Percentiles rank a stretch among this genome's conserved stretches.
phyloP scores from a whole-genome alignment of 30 jellyfish, hydroid and myxozoan genomes.

The Aurelia sp. region DNA sequence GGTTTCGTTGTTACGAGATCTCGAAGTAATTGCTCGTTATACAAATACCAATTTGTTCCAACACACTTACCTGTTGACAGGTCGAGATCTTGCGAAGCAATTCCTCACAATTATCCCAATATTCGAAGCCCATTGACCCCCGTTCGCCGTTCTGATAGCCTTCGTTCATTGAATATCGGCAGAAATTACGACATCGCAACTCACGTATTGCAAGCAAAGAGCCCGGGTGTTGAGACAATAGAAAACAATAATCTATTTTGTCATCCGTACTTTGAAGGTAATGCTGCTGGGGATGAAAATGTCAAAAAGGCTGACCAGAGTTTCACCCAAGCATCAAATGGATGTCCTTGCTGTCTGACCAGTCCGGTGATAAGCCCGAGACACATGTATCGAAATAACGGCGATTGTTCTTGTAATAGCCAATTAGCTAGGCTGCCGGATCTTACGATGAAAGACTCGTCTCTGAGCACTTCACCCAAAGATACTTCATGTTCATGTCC shows the following conservation, averaged over 20 bases:
- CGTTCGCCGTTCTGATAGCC: slow-evolving; percentile 64
- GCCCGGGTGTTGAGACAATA: slow-evolving; percentile 7
- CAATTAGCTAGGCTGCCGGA: background rate
- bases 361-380: slow-evolving; percentile 25
- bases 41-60: slow-evolving; percentile 15
- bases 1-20: slow-evolving; percentile 37
- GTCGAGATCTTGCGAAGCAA: slow-evolving; percentile 37
- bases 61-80: background rate
- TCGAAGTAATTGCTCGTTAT: slow-evolving; percentile 48
- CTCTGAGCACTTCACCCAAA: background rate
- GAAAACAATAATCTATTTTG: slow-evolving; percentile 55
- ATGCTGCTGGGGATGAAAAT: slow-evolving; percentile 16
- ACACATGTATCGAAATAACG: background rate
- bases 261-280: slow-evolving; percentile 55
- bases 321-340: background rate
- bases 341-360: slow-evolving; percentile 7
- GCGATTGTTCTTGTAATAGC: background rate
- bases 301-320: slow-evolving; percentile 10
- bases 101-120: background rate
- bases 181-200: slow-evolving; percentile 68
- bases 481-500: background rate
- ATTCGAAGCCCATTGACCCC: slow-evolving; percentile 57
- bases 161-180: slow-evolving; percentile 65
- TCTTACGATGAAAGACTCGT: background rate
- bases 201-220: slow-evolving; percentile 38